Conservation (phyloP, 2,888 invertebrate genomes). For the Lepidochrysops patricia region DNA sequence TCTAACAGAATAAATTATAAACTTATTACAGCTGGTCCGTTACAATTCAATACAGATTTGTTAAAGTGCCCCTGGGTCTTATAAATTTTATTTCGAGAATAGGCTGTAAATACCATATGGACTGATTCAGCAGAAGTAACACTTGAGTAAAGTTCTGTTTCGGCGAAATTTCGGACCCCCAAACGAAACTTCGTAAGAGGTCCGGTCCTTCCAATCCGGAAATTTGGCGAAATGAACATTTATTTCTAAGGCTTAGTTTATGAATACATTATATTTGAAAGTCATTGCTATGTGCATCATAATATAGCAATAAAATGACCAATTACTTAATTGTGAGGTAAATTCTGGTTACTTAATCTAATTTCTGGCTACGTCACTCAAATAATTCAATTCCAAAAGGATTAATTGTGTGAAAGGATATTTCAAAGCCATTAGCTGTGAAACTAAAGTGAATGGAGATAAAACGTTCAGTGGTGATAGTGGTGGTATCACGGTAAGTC, state of each 20-base stretch:
- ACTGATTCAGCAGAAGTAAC: constrained; percentile 1
- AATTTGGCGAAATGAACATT: not conserved
- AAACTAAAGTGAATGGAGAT: constrained; percentile 13
- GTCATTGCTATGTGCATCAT: no score
- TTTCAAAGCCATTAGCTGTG: not conserved
- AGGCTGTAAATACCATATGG: not conserved
- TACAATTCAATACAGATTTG: no score
- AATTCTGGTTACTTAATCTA: not conserved
- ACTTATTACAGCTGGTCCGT: no score
- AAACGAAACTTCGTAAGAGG: not conserved
- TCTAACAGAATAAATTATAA: not conserved
- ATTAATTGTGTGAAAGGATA: not conserved
- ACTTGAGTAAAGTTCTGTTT: not conserved
- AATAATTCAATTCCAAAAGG: not conserved
- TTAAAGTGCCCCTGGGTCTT: not conserved
- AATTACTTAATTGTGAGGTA: no score
- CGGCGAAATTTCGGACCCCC: not conserved
- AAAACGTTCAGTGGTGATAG: constrained; percentile 12
- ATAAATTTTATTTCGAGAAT: not conserved
- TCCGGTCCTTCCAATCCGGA: not conserved
- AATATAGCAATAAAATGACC: no score
- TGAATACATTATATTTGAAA: no score
- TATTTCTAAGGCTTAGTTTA: not conserved
- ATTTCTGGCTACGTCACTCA: not conserved
- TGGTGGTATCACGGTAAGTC: constrained; percentile 9